Base-by-base conservation (phyloP, 2,113 vertebrate genomes). In the Hypomesus transpacificus region DNA sequence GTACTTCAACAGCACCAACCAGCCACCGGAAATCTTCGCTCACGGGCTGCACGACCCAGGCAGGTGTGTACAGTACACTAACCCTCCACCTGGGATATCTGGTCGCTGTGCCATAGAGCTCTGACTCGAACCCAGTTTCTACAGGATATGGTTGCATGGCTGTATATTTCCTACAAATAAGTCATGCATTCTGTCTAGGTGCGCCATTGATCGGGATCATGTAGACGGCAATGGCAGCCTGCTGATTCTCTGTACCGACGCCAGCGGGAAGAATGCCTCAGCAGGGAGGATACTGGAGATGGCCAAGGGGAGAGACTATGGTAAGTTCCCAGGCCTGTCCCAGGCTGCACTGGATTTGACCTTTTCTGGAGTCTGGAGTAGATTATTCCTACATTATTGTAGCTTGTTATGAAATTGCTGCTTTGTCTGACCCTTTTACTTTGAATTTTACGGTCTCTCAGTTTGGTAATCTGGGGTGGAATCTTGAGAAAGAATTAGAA, bases 1-100 rank as follows among this genome's bases (percentile, higher is more conserved):
- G 0, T 97, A 99, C 82, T 98, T 98, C 85, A 99, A 99, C 53
- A 98, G 97, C 88, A 99, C 97, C 83, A 98, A 98, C 87, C 97
- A 99, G 75, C 97, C 97, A 13, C 97, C 97, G 0, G 97, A 99
- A 90, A 96, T 98, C 59, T 99, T 97, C 87, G 96, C 96, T 34
- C 96, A 99, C 11, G 97, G 97, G 64, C 93, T 99, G 69, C 97
- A 98, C 72, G 96, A 96, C 75, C 97, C 97, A 91, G 97, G 97
- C 91, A 96, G 97, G 97, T 98, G 82, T 90, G 96, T 88, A 72
- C 71, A 76, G 69, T 50, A 66, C 34, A 66, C 28, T 9, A 21
- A 20, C 31, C 3, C 18, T 28, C 14, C 26, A 26, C 59, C 59
- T 61, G 17, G 18, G 6, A 21, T 11, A 21, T 21, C 8, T 58